Evolutionary conservation across 2,113 vertebrate genomes (phyloP), one percentile per base, ranked within the genome.

Genomic region (Nettapus auritus): DNA sequence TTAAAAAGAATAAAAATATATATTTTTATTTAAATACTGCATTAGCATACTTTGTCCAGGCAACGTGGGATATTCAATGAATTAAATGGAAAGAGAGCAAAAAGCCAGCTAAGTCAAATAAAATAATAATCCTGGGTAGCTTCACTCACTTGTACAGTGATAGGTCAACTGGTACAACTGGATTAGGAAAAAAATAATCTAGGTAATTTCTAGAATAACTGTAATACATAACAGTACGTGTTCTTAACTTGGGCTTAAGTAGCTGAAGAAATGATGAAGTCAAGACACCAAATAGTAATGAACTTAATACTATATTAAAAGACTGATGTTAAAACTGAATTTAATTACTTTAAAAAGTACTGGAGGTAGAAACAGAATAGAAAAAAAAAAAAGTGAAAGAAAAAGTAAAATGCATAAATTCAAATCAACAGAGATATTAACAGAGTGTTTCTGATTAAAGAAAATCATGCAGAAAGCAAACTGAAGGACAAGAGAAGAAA

Each of bases 401-500:
- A 33, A 81, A 64, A 36, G 2, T 21, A 67, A 91, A 83, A 64
- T 21, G 23, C 48, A 68, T 18, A 48, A 21, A 62, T 50, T 84
- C 28, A 76, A 82, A 92, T 36, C 66, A 66, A 38, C 46, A 59
- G 22, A 11, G 69, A n/a, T 60, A 82, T 82, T 67, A 82, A 71
- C 16, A 88, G 73, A 20, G 42, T 57, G 34, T 69, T 79, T 84
- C 44, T 55, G 28, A 57, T 60, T 66, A 31, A 59, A 77, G 78
- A 80, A 95, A 92, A 34, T 60, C 62, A 74, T 31, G 53, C 4
- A 11, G 83, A 89, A 93, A 86, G 53, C 21, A 82, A 82, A 79
- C n/a, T 75, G 62, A 91, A 92, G 94, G 25, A n/a, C 28, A 79
- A 86, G 40, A 40, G 1, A 62, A 13, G 11, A 6, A 44, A 69